Percentiles rank a stretch among this genome's conserved stretches.
These are phyloP conservation scores for Paraplagusia blochii DNA, from an alignment of 2,113 vertebrate genomes.

Conservation along the genomic window DNA sequence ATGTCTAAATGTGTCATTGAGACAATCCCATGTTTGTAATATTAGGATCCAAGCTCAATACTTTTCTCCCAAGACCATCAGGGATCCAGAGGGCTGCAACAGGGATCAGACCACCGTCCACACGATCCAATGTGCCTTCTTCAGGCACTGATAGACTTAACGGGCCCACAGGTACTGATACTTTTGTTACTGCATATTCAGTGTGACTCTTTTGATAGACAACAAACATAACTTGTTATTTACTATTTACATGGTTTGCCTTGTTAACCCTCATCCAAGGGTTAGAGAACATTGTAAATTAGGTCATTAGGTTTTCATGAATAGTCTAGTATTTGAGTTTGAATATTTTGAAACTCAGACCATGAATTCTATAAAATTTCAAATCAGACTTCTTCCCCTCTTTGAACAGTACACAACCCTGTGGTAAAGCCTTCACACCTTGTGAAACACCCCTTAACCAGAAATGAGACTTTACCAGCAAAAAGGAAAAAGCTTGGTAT, in stretches of 20 bases:
- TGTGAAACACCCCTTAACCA: constrained; percentile 38
- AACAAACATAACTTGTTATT: too few species aligned
- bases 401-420: constrained; percentile 7
- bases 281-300: too few species aligned
- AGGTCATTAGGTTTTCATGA: too few species aligned
- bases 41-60: constrained; percentile 32
- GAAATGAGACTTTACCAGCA: constrained; percentile 21
- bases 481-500: constrained; percentile 58
- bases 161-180: constrained; percentile 27
- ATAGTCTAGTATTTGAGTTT: too few species aligned
- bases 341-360: too few species aligned
- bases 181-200: too few species aligned
- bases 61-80: constrained; percentile 26
- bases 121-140: constrained; percentile 7
- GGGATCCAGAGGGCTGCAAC: constrained; percentile 22
- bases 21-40: background rate
- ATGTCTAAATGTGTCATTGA: too few species aligned
- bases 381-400: too few species aligned
- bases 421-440: constrained; percentile 16
- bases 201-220: too few species aligned
- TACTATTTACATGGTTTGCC: too few species aligned
- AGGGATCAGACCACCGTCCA: constrained; percentile 13
- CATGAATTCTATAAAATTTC: too few species aligned
- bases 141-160: constrained; percentile 14
- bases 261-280: too few species aligned